Conservation (phyloP, 2,797 vertebrate genomes). For the Xiphorhynchus erythropygius region DNA sequence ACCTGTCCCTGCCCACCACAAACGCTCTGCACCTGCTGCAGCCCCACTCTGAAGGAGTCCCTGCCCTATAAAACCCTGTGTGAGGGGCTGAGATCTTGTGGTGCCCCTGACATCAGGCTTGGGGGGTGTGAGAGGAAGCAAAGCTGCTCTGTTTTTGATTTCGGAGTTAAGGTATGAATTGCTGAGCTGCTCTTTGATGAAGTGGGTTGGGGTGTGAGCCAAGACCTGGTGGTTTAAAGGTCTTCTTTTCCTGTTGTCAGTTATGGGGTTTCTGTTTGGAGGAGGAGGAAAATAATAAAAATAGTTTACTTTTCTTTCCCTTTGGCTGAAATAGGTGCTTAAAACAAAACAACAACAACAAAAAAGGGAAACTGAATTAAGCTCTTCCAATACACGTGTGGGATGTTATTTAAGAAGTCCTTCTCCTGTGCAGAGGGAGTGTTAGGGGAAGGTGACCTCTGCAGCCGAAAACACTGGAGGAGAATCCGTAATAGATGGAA, state of each 20-base stretch:
- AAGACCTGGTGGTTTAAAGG: rapidly evolving
- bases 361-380: rapidly evolving
- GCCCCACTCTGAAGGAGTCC: rapidly evolving
- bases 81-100: rapidly evolving
- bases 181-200: rapidly evolving
- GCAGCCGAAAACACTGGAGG: not conserved
- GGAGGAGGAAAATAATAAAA: not conserved
- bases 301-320: rapidly evolving
- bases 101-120: rapidly evolving
- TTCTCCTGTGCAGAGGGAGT: not conserved
- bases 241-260: not conserved
- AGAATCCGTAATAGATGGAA: not conserved
- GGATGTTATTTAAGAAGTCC: not conserved
- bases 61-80: not conserved
- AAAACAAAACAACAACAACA: not conserved
- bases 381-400: rapidly evolving
- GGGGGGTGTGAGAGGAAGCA: rapidly evolving
- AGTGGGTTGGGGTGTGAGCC: rapidly evolving
- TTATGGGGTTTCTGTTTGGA: not conserved
- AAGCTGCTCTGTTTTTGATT: rapidly evolving
- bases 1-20: not conserved
- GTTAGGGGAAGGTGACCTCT: not conserved
- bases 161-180: not conserved
- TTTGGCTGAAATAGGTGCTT: not conserved
- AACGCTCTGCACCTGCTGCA: not conserved